Base-by-base conservation (phyloP, 2,113 vertebrate genomes). In the Zapornia atra region DNA sequence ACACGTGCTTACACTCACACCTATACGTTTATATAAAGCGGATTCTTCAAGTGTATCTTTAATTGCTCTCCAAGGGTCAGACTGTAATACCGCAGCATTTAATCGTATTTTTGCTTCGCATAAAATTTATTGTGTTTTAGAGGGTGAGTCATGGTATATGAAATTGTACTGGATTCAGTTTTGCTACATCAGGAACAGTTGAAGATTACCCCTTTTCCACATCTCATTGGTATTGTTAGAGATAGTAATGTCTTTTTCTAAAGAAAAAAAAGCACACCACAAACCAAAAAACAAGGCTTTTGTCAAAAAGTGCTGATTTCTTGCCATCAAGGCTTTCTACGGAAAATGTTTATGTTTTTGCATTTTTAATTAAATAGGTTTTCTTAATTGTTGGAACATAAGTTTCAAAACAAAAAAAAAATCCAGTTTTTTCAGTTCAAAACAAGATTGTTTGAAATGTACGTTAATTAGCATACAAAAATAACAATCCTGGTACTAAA, bases 381-480 rank as follows among this genome's bases (percentile, higher is more conserved):
- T 86, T 48, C 93, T 92, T 95, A 96, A 96, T 97, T 95, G 88
- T 96, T 95, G 79, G 91, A 97, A 94, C 88, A 83, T 57, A 92
- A 89, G 94, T 96, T 95, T 89, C 89, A 92, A 97, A 97, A 84
- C 91, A 93, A 92, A 93, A 92, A 94, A 91, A 93, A 93, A 84
- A 53, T 95, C 83, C 56, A 92, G 64, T 94, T 97, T 97, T 46
- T 97, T 95, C 65, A 92, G 91, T 97, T 96, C 96, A 96, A 96
- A 97, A 96, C 89, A 96, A 96, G 84, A 86, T 92, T 95, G 96
- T 94, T 97, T 97, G 96, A 97, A 96, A 97, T 84, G 84, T 92
- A 95, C 3, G 19, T 94, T 97, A 96, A 97, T 97, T 96, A 97
- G 96, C 95, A 97, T 96, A 95, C 93, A 96, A 94, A 96, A 96